A percentile compares a stretch with the other conserved stretches of the same genome.
These are phyloP conservation scores for Diaphora mendica DNA, from an alignment of 2,888 invertebrate genomes.

Conservation along the genomic window DNA sequence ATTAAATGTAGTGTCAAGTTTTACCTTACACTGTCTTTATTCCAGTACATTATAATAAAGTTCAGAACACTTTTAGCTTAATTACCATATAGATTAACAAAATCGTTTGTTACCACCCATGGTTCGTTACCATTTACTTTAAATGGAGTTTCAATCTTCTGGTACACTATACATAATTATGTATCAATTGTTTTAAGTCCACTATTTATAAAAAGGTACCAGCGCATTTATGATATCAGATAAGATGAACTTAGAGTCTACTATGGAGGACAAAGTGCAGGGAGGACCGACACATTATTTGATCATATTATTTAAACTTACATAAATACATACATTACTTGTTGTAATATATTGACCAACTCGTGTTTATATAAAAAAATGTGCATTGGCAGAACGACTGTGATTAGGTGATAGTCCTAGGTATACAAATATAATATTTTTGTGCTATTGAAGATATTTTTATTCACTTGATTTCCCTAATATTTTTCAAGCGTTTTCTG, in stretches of 20 bases:
- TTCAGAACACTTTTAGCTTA: conserved; percentile 3
- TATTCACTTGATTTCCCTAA: not conserved
- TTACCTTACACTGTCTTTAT: conserved; percentile 9
- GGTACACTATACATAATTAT: not conserved
- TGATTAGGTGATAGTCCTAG: not conserved
- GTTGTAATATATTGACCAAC: not conserved
- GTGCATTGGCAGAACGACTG: not conserved
- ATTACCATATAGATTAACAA: conserved; percentile 35
- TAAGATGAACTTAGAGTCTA: not conserved
- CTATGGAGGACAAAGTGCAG: not conserved
- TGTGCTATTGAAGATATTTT: not conserved
- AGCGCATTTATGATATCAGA: conserved; percentile 3
- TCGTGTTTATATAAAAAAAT: not conserved
- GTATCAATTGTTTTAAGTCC: conserved; percentile 15
- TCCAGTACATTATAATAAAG: not conserved
- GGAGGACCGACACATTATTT: not conserved
- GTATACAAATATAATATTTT: not conserved
- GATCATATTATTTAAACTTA: not conserved
- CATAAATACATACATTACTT: not conserved
- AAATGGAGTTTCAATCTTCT: conserved; percentile 1
- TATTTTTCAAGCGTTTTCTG: not conserved
- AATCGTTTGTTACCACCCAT: conserved; percentile 42
- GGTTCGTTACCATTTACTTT: conserved; percentile 44
- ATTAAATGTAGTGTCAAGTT: not conserved
- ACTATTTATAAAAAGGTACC: conserved; percentile 15